A percentile compares a stretch with the other conserved stretches of the same genome.
Conservation (phyloP, 1,140 invertebrate genomes). For the Physella acuta region DNA sequence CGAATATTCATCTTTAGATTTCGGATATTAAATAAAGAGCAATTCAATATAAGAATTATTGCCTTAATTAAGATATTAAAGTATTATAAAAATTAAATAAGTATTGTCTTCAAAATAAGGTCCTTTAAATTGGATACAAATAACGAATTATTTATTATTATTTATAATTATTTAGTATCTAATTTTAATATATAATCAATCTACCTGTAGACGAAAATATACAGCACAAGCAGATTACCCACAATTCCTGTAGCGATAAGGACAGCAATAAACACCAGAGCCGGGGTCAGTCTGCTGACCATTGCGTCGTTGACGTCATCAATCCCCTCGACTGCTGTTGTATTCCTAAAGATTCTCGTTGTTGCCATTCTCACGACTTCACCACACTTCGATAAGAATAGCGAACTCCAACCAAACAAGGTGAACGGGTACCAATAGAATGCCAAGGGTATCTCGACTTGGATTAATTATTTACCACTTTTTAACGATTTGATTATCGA, state of each 20-base stretch:
- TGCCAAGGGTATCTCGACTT: too few relatives aligned
- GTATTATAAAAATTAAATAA: background rate
- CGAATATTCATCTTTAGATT: too few relatives aligned
- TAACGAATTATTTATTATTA: background rate
- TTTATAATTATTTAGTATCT: background rate
- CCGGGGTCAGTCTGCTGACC: conserved; percentile 4
- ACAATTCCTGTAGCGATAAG: background rate
- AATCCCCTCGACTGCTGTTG: background rate
- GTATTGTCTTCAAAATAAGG: background rate
- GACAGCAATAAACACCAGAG: background rate
- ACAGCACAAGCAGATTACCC: conserved; percentile 17
- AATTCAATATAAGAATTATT: background rate
- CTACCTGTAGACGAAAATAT: conserved; percentile 8
- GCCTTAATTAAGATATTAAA: background rate
- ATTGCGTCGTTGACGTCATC: conserved; percentile 1
- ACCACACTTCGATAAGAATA: too few relatives aligned
- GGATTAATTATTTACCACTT: too few relatives aligned
- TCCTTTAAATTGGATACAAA: background rate
- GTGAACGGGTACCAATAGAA: too few relatives aligned
- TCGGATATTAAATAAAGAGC: background rate
- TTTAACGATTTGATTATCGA: too few relatives aligned
- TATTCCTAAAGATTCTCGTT: too few relatives aligned
- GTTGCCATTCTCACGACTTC: too few relatives aligned
- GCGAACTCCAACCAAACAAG: too few relatives aligned
- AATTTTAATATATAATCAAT: background rate